Evolutionary conservation across 2,797 vertebrate species (phyloP), one percentile per base, ranked within the genome.

Genomic region (Hylomyscus alleni): DNA sequence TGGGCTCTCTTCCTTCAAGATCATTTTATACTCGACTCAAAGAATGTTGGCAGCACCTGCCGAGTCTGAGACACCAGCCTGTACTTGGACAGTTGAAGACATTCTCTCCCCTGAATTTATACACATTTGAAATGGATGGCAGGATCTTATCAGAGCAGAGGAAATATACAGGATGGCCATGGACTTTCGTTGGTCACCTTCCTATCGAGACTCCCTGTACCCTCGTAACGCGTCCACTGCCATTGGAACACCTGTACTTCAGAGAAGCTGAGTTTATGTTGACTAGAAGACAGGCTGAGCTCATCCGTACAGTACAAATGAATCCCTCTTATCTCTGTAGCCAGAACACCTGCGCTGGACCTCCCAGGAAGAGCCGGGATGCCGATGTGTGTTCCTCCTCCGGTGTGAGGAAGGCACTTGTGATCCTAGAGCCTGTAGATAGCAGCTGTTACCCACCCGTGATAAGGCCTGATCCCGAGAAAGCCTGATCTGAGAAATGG

Each of bases 381-480:
- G 7, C 34, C 67, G 20, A 7, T 26, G 26, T 24, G 37, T 26
- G 84, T 65, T 56, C 62, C 54, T 93, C 85, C 31, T 37, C 90
- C 34, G 34, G 62, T 31, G 47, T 93, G 67, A 95, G 34, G n/a
- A 90, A 90, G 90, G 89, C 81, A n/a, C 82, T 19, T 69, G n/a
- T 62, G 22, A 81, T 12, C 54, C 40, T 6, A 19, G 4, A 47
- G 76, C 29, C 65, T 76, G 2, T n/a, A 77, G 44, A n/a, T 50
- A 54, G 62, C 54, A 65, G 67, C 58, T 89, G 0, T 86, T 13
- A 24, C 20, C 54, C 34, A 81, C 86, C 26, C 54, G 20, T 73
- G 37, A 69, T 58, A 7, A 47, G 69, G 19, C 13, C 37, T 77
- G 44, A 85, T 3, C n/a, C 3, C 12, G 26, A 69, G 91, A 78